These are phyloP conservation scores for Tetragonula carbonaria DNA, from an alignment of 2,888 invertebrate species.

Conservation along the genomic window DNA sequence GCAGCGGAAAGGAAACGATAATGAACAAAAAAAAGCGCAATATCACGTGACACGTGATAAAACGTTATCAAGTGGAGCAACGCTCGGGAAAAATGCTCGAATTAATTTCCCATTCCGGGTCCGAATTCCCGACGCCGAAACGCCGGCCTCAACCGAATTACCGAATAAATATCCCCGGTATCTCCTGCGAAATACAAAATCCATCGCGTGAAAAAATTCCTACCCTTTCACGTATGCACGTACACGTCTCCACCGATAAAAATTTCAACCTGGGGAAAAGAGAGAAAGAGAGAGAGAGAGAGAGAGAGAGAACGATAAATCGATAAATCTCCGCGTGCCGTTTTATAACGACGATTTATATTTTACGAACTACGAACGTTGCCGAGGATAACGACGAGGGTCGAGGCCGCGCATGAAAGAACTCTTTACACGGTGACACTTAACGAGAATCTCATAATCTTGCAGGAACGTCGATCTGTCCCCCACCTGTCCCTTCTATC, in stretches of 20 bases:
- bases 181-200: neutral
- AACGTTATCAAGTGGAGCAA: constrained; percentile 4
- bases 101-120: neutral
- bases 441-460: constrained; percentile 80
- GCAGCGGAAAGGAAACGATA: neutral
- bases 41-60: constrained; percentile 8
- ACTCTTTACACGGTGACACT: constrained; percentile 74
- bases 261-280: neutral
- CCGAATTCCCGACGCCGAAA: neutral
- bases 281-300: neutral
- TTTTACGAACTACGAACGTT: constrained; percentile 62
- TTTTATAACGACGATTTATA: constrained; percentile 49
- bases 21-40: constrained; percentile 5
- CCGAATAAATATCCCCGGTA: constrained; percentile 16
- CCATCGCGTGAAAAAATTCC: neutral
- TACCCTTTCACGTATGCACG: neutral
- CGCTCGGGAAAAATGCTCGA: constrained; percentile 8
- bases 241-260: neutral
- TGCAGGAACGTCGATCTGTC: constrained; percentile 60
- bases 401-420: constrained; percentile 63
- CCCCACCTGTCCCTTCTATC: constrained; percentile 18
- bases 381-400: constrained; percentile 12
- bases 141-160: constrained; percentile 1
- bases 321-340: constrained; percentile 62
- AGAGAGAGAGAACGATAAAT: constrained; percentile 10